Base-by-base conservation (phyloP, 2,113 vertebrate species). In the Nibea albiflora region DNA sequence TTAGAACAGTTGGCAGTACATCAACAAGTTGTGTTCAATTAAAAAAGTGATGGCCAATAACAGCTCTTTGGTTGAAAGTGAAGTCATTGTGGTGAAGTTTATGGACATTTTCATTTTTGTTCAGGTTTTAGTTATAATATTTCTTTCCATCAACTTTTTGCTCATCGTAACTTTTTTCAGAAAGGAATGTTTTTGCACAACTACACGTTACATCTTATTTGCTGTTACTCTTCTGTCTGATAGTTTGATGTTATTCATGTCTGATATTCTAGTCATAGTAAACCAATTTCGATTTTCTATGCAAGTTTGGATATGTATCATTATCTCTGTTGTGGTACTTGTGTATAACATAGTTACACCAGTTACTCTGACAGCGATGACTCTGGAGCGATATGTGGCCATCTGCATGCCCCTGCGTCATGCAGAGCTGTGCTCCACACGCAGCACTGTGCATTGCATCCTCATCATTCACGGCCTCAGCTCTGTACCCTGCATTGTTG, bases 281-380 rank as follows among this genome's bases (percentile, higher is more conserved):
- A 26, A 26, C 24, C 24, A 26, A 49, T 81, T 58, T 24, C 2
- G 4, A 0, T 2, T 78, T 0, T 6, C 1, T 0, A 71, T 94
- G 0, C 67, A 79, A 3, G 49, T 57, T 0, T 24, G 83, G 22
- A 4, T 90, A 3, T 93, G 93, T 71, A 2, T 82, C 2, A 4
- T 78, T 17, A 15, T 91, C 0, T 70, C 8, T 16, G 8, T 52
- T 7, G 3, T 85, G 1, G 6, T 50, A 1, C 0, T 31, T 12
- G 3, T 86, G 3, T 74, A 80, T 5, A 17, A 1, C 10, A 35
- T 20, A 8, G 39, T 73, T 42, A 88, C 85, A 5, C 85, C 89
- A 1, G 35, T 93, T 9, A 86, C 90, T 24, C 72, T 94, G 69
- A 89, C 89, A 56, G 88, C 81, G 12, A 93, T 94, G 93, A 89